Evolutionary conservation across 2,888 invertebrate species (phyloP).

Genomic region (Phlogophora meticulosa): DNA sequence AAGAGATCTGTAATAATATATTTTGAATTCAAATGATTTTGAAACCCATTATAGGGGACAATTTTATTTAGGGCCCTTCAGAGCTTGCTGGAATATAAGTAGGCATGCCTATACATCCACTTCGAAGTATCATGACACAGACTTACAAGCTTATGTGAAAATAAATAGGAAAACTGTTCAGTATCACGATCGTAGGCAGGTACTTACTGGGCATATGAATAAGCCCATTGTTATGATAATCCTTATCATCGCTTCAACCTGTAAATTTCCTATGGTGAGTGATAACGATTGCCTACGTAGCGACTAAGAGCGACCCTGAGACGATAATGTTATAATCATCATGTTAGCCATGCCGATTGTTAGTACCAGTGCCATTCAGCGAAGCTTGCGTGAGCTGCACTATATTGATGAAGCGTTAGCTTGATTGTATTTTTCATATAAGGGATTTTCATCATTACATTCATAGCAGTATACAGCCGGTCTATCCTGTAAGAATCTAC

Average conservation of each 20-base stretch:
- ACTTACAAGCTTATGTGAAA: not conserved
- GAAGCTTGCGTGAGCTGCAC: not conserved
- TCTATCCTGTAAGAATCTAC: too few relatives aligned
- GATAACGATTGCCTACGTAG: constrained; percentile 1
- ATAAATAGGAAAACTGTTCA: not conserved
- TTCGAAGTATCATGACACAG: too few relatives aligned
- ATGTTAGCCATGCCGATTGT: constrained; percentile 37
- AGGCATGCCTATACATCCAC: too few relatives aligned
- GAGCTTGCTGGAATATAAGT: not conserved
- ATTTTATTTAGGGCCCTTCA: not conserved
- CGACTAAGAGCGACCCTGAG: constrained; percentile 38
- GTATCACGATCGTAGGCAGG: too few relatives aligned
- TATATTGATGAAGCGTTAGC: not conserved
- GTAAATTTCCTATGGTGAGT: constrained; percentile 48
- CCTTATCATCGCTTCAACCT: constrained; percentile 49
- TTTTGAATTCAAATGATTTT: not conserved
- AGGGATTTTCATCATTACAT: not conserved
- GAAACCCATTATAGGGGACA: not conserved
- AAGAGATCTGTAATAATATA: not conserved
- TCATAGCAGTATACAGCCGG: too few relatives aligned
- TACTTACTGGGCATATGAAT: constrained; percentile 16
- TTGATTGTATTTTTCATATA: not conserved
- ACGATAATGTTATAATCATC: constrained; percentile 20
- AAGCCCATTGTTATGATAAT: constrained; percentile 40
- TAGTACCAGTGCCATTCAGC: not conserved